phyloP scores from a whole-genome alignment of 2,113 vertebrate genomes.

The Bombycilla garrulus region DNA sequence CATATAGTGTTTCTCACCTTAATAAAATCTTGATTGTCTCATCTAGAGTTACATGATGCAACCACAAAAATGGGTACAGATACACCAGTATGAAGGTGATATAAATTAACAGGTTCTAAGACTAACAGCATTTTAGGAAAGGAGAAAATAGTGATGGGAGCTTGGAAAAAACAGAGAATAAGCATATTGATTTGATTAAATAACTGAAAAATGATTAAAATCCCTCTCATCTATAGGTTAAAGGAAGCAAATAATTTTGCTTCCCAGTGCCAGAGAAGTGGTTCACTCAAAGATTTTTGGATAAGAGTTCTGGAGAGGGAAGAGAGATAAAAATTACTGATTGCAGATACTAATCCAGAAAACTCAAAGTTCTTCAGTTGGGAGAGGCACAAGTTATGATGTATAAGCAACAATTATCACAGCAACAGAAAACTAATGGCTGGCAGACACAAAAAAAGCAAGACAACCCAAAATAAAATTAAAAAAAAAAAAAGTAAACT shows the following conservation, averaged over 20 bases:
- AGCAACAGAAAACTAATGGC: not conserved
- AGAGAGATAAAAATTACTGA: not conserved
- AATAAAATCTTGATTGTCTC: not conserved
- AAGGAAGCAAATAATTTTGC: not conserved
- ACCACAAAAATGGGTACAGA: not conserved
- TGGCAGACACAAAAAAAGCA: not conserved
- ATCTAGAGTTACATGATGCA: not conserved
- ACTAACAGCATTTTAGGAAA: not conserved
- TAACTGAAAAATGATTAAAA: not conserved
- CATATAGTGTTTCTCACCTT: not conserved
- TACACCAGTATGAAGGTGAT: not conserved
- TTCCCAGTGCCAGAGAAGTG: not conserved
- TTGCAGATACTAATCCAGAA: not conserved
- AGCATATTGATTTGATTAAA: not conserved
- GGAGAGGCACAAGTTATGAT: not conserved
- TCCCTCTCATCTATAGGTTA: not conserved
- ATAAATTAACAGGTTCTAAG: not conserved
- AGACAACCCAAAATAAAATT: not conserved
- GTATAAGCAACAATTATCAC: not conserved
- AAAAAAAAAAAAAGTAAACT: too few relatives aligned
- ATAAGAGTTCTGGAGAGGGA: not conserved
- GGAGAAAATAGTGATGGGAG: not conserved
- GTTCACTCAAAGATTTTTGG: not conserved
- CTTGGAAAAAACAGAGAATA: not conserved
- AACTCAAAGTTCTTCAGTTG: rapidly evolving